These are phyloP conservation scores for Leptonema lineaticorne DNA, from an alignment of 1,140 invertebrate species.

Conservation along the genomic window DNA sequence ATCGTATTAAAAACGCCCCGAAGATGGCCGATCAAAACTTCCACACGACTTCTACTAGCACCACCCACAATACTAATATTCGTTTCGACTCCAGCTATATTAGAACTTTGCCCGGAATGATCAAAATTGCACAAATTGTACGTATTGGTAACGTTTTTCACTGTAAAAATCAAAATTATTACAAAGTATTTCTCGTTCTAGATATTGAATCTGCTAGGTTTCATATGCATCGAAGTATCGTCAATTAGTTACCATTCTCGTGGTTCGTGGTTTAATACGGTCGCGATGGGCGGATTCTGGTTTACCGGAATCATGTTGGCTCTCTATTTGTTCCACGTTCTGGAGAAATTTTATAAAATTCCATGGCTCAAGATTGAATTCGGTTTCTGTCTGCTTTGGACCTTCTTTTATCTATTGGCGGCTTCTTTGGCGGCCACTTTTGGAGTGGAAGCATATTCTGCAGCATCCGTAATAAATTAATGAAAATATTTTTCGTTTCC, in stretches of 20 bases:
- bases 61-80: slow-evolving; percentile 67
- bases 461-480: slow-evolving; percentile 66
- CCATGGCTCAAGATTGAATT: slow-evolving; percentile 88
- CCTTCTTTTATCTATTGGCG: slow-evolving; percentile 70
- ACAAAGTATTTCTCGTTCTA: slow-evolving; percentile 60
- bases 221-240: slow-evolving; percentile 77
- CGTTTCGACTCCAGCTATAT: slow-evolving; percentile 73
- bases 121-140: slow-evolving; percentile 80
- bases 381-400: slow-evolving; percentile 70
- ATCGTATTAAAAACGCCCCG: slow-evolving; percentile 25
- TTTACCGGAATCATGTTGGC: slow-evolving; percentile 77
- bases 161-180: too few species aligned
- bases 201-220: slow-evolving; percentile 75
- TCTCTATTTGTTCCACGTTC: slow-evolving; percentile 82
- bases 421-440: slow-evolving; percentile 64
- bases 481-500: neutral
- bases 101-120: slow-evolving; percentile 69
- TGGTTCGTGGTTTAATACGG: slow-evolving; percentile 75
- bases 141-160: slow-evolving; percentile 57
- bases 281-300: slow-evolving; percentile 84
- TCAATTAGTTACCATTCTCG: slow-evolving; percentile 54
- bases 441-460: slow-evolving; percentile 57
- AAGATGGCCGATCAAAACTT: slow-evolving; percentile 67
- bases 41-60: slow-evolving; percentile 65
- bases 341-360: slow-evolving; percentile 81